Evolutionary conservation across 2,113 vertebrate genomes (phyloP).

Genomic region (Syngnathoides biaculeatus): DNA sequence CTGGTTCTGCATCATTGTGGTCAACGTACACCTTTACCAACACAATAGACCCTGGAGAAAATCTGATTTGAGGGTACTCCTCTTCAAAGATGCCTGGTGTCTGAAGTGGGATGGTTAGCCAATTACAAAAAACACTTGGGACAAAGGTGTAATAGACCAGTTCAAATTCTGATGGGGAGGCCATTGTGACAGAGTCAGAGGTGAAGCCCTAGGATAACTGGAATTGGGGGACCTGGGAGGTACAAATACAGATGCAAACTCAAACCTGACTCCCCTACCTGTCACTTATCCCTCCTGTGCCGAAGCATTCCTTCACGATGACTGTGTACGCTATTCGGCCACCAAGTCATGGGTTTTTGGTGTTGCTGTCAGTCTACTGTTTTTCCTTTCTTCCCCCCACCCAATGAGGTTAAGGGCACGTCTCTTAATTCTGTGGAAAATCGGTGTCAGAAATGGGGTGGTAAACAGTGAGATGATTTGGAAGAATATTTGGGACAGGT

Average conservation of each 20-base stretch:
- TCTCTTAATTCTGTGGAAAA: neutral
- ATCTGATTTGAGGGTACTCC: neutral
- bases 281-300: no score
- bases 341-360: neutral
- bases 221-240: no score
- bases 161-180: neutral
- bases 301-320: no score
- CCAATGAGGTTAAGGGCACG: neutral
- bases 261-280: no score
- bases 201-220: no score
- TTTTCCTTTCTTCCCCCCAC: neutral
- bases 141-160: neutral
- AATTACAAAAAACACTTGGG: neutral
- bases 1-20: neutral
- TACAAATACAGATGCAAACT: no score
- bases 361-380: neutral
- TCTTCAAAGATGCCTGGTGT: neutral
- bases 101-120: neutral
- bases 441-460: neutral
- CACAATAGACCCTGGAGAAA: neutral
- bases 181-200: neutral
- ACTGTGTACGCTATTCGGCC: no score
- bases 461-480: neutral
- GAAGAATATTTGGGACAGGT: neutral
- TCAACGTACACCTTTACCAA: neutral